Percentiles rank a stretch among this genome's conserved stretches.
These are phyloP conservation scores for Drosophila rhopaloa DNA, from an alignment of 1,140 invertebrate genomes.

Conservation along the genomic window DNA sequence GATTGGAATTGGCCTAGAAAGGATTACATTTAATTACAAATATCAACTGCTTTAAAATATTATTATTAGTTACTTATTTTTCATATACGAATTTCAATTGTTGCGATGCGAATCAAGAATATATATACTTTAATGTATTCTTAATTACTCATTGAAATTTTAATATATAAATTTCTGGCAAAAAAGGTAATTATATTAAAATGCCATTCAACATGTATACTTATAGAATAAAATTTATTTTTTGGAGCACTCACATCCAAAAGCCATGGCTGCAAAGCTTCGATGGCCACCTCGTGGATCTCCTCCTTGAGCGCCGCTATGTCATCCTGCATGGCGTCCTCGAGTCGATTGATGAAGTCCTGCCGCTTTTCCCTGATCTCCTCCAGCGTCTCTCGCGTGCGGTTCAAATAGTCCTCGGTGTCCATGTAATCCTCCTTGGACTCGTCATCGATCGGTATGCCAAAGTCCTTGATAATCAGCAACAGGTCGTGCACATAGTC, in stretches of 20 bases:
- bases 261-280: conserved; percentile 67
- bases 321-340: conserved; percentile 86
- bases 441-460: conserved; percentile 87
- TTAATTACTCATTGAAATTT: too few relatives aligned
- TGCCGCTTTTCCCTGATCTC: conserved; percentile 84
- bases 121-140: too few relatives aligned
- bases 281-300: conserved; percentile 85
- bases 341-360: conserved; percentile 85
- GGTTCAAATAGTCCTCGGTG: conserved; percentile 85
- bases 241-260: conserved; percentile 56
- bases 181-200: too few relatives aligned
- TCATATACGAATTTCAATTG: too few relatives aligned
- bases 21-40: not conserved
- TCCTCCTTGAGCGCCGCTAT: conserved; percentile 85
- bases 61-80: too few relatives aligned
- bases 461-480: conserved; percentile 89
- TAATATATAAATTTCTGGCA: too few relatives aligned
- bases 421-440: conserved; percentile 88
- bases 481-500: conserved; percentile 90
- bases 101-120: too few relatives aligned
- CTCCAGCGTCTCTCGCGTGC: conserved; percentile 84
- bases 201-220: too few relatives aligned
- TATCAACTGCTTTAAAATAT: too few relatives aligned
- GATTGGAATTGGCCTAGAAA: conserved; percentile 85
- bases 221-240: too few relatives aligned